Percentiles rank a stretch among this genome's conserved stretches.
Conservation (phyloP, 2,113 vertebrate species). For the Pelecanoides urinatrix region DNA sequence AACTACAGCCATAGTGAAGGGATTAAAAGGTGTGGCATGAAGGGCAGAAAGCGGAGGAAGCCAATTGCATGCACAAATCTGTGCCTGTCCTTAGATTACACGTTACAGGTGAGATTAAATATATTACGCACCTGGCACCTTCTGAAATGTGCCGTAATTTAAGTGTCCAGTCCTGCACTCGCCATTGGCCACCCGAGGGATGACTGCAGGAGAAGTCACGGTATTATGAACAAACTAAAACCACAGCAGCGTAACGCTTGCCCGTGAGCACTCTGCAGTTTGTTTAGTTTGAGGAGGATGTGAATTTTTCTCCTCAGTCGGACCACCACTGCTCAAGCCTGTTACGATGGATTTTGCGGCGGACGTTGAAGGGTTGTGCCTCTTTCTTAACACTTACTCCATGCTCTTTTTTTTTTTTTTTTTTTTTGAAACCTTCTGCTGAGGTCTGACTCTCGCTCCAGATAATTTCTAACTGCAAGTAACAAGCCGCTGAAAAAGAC, state of each 20-base stretch:
- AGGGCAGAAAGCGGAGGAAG: fast-evolving
- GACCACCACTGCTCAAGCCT: fast-evolving
- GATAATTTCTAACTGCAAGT: no score
- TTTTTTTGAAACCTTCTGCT: not conserved
- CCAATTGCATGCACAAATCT: fast-evolving
- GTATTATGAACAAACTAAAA: fast-evolving
- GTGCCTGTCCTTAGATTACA: no score
- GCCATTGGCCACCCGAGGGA: fast-evolving
- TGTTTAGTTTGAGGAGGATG: not conserved
- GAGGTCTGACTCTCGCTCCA: no score
- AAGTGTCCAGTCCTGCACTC: fast-evolving
- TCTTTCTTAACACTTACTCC: no score
- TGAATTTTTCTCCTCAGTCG: fast-evolving
- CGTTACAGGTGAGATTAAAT: no score
- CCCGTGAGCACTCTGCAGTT: no score
- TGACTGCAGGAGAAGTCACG: not conserved
- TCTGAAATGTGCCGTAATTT: not conserved
- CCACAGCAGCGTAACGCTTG: fast-evolving
- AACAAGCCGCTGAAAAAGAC: no score
- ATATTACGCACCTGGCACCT: no score
- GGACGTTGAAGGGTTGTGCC: not conserved
- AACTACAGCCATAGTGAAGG: not conserved
- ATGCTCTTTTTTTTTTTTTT: not conserved
- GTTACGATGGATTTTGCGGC: fast-evolving
- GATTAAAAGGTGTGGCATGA: not conserved